Evolutionary conservation across 2,113 vertebrate species (phyloP).

Genomic region (Psilopsiagon aurifrons): DNA sequence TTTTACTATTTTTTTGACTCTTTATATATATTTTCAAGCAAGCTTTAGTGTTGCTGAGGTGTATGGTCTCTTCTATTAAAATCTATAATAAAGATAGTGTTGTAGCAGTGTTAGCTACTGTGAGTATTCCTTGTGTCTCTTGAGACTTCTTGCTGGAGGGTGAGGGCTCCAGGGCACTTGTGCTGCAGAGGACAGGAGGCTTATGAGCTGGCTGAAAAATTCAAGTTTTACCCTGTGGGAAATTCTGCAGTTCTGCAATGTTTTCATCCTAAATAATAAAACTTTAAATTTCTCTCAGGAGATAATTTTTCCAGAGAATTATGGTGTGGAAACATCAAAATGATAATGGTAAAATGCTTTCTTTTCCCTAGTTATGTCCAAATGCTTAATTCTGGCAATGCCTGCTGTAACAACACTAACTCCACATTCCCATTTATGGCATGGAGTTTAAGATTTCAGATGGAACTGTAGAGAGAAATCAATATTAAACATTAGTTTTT

Average conservation of each 20-base stretch:
- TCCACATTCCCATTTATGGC: neutral
- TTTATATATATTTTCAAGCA: neutral
- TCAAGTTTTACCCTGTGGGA: neutral
- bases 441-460: neutral
- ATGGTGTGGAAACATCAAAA: neutral
- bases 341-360: neutral
- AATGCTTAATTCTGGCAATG: neutral
- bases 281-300: neutral
- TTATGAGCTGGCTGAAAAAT: neutral
- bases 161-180: neutral
- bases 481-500: neutral
- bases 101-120: neutral
- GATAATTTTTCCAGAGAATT: neutral
- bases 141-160: neutral
- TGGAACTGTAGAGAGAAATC: neutral
- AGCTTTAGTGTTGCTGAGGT: neutral
- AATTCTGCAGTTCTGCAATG: neutral
- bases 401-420: neutral
- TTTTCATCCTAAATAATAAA: constrained; percentile 8
- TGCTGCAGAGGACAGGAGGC: neutral
- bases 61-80: neutral
- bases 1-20: neutral
- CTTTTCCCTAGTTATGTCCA: neutral
- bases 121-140: neutral
- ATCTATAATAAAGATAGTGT: neutral